Conservation (phyloP, 1,140 invertebrate genomes). For the Drosophila nigromelanica region DNA sequence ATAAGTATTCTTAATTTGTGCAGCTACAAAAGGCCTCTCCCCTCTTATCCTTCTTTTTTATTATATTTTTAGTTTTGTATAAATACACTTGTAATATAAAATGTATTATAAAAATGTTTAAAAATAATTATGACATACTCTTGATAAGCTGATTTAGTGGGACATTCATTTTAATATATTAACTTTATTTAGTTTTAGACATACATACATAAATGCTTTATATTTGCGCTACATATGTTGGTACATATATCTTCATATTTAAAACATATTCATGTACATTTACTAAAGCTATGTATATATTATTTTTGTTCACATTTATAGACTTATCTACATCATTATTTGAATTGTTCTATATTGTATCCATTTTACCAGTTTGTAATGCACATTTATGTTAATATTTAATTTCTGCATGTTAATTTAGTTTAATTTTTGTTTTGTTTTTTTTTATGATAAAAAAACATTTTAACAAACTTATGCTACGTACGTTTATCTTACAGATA, state of each 20-base stretch:
- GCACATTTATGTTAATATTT: constrained; percentile 56
- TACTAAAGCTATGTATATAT: constrained; percentile 38
- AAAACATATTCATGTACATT: constrained; percentile 41
- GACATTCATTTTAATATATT: constrained; percentile 49
- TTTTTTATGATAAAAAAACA: constrained; percentile 58
- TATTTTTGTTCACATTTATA: constrained; percentile 52
- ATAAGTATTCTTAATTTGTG: constrained; percentile 44
- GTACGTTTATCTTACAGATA: constrained; percentile 44
- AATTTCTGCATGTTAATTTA: background rate
- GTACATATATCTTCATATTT: constrained; percentile 29
- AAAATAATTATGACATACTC: constrained; percentile 59
- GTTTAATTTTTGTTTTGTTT: background rate
- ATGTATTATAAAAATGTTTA: constrained; percentile 71
- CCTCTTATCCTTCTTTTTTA: background rate
- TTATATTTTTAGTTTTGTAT: constrained; percentile 16
- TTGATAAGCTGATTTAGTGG: constrained; percentile 53
- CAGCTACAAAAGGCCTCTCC: constrained; percentile 34
- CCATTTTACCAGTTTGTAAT: constrained; percentile 67
- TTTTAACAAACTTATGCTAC: constrained; percentile 53
- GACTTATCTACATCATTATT: constrained; percentile 39
- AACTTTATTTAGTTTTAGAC: constrained; percentile 33
- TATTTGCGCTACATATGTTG: constrained; percentile 44
- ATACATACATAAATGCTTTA: constrained; percentile 69
- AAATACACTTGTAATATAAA: constrained; percentile 53
- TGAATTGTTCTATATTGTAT: constrained; percentile 73